Percentiles rank a stretch among this genome's conserved stretches.
Conservation (phyloP, 2,888 invertebrate species). For the Chrysopilus asiliformis region DNA sequence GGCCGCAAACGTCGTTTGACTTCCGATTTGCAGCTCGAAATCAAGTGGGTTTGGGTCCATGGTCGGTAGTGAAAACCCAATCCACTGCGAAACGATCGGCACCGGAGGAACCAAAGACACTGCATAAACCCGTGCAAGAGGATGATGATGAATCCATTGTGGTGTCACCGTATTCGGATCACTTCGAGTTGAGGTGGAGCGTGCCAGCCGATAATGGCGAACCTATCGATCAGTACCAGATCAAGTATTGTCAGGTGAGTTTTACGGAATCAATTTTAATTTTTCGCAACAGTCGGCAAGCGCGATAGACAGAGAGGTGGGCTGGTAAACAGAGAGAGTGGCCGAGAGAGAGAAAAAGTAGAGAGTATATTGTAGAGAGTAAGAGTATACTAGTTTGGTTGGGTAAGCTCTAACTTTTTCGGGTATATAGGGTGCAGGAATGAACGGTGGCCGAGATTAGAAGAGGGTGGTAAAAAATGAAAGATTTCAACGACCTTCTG, state of each 20-base stretch:
- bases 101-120: conserved; percentile 58
- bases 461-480: too few species aligned
- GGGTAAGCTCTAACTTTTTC: too few species aligned
- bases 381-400: too few species aligned
- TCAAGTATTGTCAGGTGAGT: conserved; percentile 69
- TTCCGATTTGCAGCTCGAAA: conserved; percentile 76
- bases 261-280: too few species aligned
- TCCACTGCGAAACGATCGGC: conserved; percentile 64
- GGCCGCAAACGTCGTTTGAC: conserved; percentile 62
- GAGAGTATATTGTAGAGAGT: too few species aligned
- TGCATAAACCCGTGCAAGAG: conserved; percentile 37
- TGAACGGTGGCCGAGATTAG: too few species aligned
- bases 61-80: conserved; percentile 49
- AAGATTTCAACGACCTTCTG: too few species aligned
- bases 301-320: too few species aligned
- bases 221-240: conserved; percentile 68
- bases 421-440: too few species aligned
- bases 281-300: too few species aligned
- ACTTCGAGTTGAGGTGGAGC: conserved; percentile 71
- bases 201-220: conserved; percentile 82
- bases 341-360: too few species aligned
- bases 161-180: conserved; percentile 55
- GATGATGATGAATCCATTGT: conserved; percentile 39
- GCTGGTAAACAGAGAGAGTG: too few species aligned
- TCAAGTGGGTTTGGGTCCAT: conserved; percentile 67